Percentiles rank a stretch among this genome's conserved stretches.
Conservation (phyloP, 2,797 vertebrate species). For the Scolopax bukidnonensis region DNA sequence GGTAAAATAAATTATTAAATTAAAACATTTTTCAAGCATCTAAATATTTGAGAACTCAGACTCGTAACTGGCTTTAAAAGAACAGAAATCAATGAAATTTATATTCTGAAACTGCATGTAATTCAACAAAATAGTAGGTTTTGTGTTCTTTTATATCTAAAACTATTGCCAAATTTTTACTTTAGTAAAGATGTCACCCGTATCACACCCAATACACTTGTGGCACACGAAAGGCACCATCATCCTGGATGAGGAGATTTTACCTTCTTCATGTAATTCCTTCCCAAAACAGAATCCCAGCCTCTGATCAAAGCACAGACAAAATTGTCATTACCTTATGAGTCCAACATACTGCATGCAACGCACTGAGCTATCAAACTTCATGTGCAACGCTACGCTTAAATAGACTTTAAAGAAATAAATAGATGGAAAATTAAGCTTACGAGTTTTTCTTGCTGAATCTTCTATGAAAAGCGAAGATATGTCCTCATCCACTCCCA, state of each 20-base stretch:
- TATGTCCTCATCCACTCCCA: conserved; percentile 96
- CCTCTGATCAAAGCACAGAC: neutral
- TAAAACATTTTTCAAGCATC: neutral
- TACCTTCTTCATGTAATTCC: neutral
- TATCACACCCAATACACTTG: neutral
- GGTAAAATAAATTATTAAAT: neutral
- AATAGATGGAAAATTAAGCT: conserved; percentile 55
- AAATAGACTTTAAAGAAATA: neutral
- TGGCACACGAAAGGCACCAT: neutral
- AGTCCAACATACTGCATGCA: neutral
- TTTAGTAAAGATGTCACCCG: neutral
- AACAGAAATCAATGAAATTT: neutral
- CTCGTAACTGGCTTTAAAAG: neutral
- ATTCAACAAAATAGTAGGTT: neutral
- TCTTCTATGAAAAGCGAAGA: conserved; percentile 97
- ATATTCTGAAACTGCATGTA: neutral
- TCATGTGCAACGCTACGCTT: accelerated
- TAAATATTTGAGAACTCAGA: neutral
- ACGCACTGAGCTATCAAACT: neutral
- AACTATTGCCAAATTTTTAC: neutral
- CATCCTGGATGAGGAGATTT: neutral
- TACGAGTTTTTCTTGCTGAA: conserved; percentile 93
- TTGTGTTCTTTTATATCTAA: neutral
- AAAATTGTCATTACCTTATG: neutral
- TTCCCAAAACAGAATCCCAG: neutral